Conservation (phyloP, 2,113 vertebrate genomes). For the Paradisaea rubra region DNA sequence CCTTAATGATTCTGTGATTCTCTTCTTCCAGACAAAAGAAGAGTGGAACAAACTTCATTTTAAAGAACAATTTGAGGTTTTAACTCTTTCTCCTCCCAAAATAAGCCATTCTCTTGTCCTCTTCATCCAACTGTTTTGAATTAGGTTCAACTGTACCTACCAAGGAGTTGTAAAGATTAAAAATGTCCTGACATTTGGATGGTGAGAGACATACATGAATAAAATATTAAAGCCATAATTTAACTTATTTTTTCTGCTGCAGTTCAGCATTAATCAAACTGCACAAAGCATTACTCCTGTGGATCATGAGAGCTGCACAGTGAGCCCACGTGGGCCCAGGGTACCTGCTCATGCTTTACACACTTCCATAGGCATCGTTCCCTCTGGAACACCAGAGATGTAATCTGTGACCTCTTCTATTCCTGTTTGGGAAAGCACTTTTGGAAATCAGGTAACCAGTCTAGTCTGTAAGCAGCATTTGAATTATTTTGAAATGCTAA, state of each 20-base stretch:
- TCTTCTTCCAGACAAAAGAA: neutral
- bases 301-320: neutral
- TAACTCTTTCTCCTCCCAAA: neutral
- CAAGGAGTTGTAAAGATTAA: neutral
- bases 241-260: neutral
- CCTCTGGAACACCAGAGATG: neutral
- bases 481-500: constrained; percentile 10
- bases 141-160: neutral
- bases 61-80: neutral
- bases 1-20: neutral
- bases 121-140: neutral
- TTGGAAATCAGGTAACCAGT: neutral
- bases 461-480: neutral
- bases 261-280: neutral
- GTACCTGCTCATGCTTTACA: neutral
- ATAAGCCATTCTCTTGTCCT: neutral
- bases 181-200: neutral
- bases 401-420: neutral
- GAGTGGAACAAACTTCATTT: neutral
- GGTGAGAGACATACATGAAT: neutral
- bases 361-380: neutral
- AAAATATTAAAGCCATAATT: neutral
- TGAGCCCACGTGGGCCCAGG: rapidly evolving
- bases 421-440: neutral
- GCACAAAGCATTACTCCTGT: neutral